Base-by-base conservation (phyloP, 2,113 vertebrate species). In the Ptychochromis oligacanthus region DNA sequence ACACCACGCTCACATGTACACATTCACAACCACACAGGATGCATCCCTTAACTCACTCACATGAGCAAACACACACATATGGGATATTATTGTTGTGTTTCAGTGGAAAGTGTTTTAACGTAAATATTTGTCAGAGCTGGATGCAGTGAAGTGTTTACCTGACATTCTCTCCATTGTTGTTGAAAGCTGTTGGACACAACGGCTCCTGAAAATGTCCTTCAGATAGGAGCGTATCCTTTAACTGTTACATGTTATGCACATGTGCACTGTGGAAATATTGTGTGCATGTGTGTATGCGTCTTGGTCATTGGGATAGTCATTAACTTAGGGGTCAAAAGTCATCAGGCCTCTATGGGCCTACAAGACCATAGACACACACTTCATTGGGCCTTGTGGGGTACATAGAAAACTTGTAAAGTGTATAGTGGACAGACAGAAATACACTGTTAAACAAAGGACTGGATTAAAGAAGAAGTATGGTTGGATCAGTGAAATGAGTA, bases 101-200 rank as follows among this genome's bases (percentile, higher is more conserved):
- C 40, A 46, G 54, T 76, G 17, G 57, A 65, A 61, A 24, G 34
- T 40, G 78, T 80, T 85, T 52, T 74, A 5, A 57, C 3, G 13
- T 79, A 81, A 82, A 78, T 80, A 79, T 89, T 79, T 79, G 20
- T 76, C 14, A 6, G 70, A 49, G 52, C n/a, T 56, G 81, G 82
- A 75, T 60, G 18, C 40, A 62, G 26, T 74, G 22, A 8, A 81
- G 46, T 58, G 46, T 75, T 77, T 62, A 59, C 15, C 76, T 36
- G 64, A 64, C 22, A 43, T 13, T 57, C 22, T 54, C 18, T 46
- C 36, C 72, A 22, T n/a, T 81, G 81, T 60, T 77, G 24, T 22
- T 34, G 40, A 17, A 55, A 31, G 36, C 49, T 13, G 20, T 77
- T 86, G 46, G 52, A 56, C 26, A 43, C 26, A 77, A 31, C 14